phyloP scores from a whole-genome alignment of 2,888 invertebrate species.

The Halocaridina rubra region DNA sequence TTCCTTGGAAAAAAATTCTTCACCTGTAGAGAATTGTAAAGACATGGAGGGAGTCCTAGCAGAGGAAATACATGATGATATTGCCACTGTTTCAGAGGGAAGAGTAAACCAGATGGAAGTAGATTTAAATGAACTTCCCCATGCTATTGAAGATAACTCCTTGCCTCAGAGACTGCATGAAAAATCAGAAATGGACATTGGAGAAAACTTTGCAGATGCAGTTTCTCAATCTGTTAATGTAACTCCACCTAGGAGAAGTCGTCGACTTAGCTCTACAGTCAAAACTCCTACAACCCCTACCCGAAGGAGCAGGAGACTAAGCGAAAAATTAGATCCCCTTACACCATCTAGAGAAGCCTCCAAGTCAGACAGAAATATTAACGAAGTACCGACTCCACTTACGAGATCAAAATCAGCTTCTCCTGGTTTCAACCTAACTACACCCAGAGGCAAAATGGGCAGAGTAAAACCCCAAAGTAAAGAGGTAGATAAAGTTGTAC shows the following conservation, averaged over 20 bases:
- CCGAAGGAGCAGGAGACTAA: not conserved
- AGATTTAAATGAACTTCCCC: too few relatives aligned
- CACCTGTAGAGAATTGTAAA: too few relatives aligned
- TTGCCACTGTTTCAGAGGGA: too few relatives aligned
- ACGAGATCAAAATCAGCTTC: not conserved
- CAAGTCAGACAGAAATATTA: conserved; percentile 36
- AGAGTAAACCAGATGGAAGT: too few relatives aligned
- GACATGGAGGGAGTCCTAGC: too few relatives aligned
- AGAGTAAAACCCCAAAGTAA: not conserved
- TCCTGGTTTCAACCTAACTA: not conserved
- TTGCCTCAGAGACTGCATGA: not conserved
- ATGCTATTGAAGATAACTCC: too few relatives aligned
- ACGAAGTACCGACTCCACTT: conserved; percentile 21
- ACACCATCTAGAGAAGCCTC: not conserved
- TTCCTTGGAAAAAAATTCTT: too few relatives aligned
- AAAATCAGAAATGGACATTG: not conserved
- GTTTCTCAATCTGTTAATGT: not conserved
- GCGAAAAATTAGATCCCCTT: not conserved
- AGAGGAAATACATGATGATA: too few relatives aligned
- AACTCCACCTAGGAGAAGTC: conserved; percentile 2
- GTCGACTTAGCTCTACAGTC: conserved; percentile 9
- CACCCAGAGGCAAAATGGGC: not conserved
- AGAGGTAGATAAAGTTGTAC: conserved; percentile 6
- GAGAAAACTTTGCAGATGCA: not conserved
- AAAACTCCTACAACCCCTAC: conserved; percentile 21